These are phyloP conservation scores for Drosophila pseudotalamancana DNA, from an alignment of 2,888 invertebrate genomes.

Conservation along the genomic window DNA sequence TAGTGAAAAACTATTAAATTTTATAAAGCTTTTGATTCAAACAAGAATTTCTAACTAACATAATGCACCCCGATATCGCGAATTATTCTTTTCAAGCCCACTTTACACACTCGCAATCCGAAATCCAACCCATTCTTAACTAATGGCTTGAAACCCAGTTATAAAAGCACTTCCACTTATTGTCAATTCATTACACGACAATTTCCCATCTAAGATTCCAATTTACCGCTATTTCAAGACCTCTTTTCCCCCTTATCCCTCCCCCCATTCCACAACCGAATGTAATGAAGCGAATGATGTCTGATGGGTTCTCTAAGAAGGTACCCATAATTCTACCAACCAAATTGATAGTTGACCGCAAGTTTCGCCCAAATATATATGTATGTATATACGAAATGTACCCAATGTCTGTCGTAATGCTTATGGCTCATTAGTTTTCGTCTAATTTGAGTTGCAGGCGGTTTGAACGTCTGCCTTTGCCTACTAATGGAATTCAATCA, in stretches of 20 bases:
- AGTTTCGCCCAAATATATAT: conserved; percentile 12
- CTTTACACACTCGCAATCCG: too few species aligned
- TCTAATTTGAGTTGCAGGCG: conserved; percentile 70
- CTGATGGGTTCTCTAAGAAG: conserved; percentile 1
- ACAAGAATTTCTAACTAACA: too few species aligned
- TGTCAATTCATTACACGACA: conserved; percentile 1
- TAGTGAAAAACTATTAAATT: too few species aligned
- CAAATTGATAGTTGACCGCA: conserved; percentile 58
- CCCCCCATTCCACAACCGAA: too few species aligned
- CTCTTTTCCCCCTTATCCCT: background rate
- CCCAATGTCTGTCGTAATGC: conserved; percentile 42
- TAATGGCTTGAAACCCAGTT: background rate
- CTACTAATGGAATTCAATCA: conserved; percentile 82
- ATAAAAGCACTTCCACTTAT: background rate
- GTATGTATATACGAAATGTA: conserved; percentile 15
- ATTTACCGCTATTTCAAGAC: conserved; percentile 1
- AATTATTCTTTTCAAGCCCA: too few species aligned
- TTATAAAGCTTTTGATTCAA: too few species aligned
- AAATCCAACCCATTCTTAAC: background rate
- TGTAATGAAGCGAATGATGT: conserved; percentile 54
- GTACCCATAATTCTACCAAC: conserved; percentile 28
- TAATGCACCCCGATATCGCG: too few species aligned
- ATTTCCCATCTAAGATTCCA: conserved; percentile 3
- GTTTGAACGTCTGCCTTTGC: background rate
- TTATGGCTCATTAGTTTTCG: conserved; percentile 74